A percentile compares a stretch with the other conserved stretches of the same genome.
Evolutionary conservation across 2,888 invertebrate species (phyloP).

Genomic region (Cinara cedri): DNA sequence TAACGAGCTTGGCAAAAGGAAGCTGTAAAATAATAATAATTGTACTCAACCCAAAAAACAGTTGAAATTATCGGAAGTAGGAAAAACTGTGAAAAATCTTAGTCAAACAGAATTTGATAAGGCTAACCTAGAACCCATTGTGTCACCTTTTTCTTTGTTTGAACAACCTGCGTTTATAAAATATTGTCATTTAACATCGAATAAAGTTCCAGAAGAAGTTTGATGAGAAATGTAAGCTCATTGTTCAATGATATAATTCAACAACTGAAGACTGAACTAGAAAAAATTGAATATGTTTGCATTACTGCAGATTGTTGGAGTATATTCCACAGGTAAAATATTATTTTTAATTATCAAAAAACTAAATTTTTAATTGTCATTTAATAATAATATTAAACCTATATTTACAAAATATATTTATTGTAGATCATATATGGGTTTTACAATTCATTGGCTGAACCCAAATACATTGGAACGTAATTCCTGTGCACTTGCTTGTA

Average conservation of each 20-base stretch:
- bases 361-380: conserved; percentile 13
- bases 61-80: too few species aligned
- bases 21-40: background rate
- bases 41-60: background rate
- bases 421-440: too few species aligned
- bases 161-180: too few species aligned
- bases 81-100: too few species aligned
- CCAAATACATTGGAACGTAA: too few species aligned
- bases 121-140: conserved; percentile 18
- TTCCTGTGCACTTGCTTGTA: too few species aligned
- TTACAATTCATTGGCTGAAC: too few species aligned
- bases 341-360: conserved; percentile 10
- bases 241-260: too few species aligned
- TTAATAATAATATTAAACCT: conserved; percentile 1
- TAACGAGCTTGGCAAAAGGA: too few species aligned
- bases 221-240: conserved; percentile 15
- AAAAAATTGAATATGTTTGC: too few species aligned
- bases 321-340: conserved; percentile 1
- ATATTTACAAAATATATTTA: too few species aligned
- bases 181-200: background rate
- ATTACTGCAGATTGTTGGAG: conserved; percentile 10
- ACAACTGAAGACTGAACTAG: too few species aligned
- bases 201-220: conserved; percentile 23
- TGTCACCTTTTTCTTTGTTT: conserved; percentile 20
- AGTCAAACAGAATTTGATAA: conserved; percentile 17